Conservation (phyloP, 2,888 invertebrate genomes). For the Andrena trimmerana region DNA sequence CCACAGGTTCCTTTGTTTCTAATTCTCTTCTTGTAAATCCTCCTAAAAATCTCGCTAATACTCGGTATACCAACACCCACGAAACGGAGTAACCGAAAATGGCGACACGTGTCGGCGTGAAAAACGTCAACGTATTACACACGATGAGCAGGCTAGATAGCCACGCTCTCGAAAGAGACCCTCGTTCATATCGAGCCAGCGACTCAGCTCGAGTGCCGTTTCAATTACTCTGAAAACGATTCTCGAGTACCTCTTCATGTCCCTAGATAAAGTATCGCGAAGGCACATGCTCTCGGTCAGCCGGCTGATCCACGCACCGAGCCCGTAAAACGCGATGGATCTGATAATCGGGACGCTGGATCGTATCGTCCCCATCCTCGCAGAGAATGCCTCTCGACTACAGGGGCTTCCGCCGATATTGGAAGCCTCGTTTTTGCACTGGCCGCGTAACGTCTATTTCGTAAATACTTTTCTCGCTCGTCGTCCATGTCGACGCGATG, state of each 20-base stretch:
- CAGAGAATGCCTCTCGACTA: constrained; percentile 32
- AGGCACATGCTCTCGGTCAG: constrained; percentile 66
- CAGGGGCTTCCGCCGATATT: constrained; percentile 48
- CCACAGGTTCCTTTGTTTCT: too few species aligned
- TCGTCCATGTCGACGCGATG: background rate
- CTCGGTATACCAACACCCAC: too few species aligned
- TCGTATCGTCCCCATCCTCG: constrained; percentile 43
- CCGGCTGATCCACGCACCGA: constrained; percentile 47
- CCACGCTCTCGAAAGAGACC: constrained; percentile 44
- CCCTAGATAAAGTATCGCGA: constrained; percentile 78
- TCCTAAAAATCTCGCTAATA: too few species aligned
- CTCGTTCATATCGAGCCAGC: constrained; percentile 58
- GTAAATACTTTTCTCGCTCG: constrained; percentile 15
- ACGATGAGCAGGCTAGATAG: constrained; percentile 53
- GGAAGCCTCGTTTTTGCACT: constrained; percentile 14
- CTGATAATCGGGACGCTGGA: constrained; percentile 51
- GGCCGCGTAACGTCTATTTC: constrained; percentile 22
- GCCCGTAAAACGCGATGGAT: constrained; percentile 66
- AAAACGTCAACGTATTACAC: constrained; percentile 52
- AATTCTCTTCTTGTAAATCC: too few species aligned
- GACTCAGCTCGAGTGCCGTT: constrained; percentile 70
- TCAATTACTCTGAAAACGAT: constrained; percentile 79
- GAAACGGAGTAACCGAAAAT: background rate
- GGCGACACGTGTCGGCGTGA: constrained; percentile 53
- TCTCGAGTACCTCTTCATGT: constrained; percentile 80